Percentiles rank a stretch among this genome's conserved stretches.
phyloP scores from a whole-genome alignment of 2,888 invertebrate species.

The Emmelina monodactyla region DNA sequence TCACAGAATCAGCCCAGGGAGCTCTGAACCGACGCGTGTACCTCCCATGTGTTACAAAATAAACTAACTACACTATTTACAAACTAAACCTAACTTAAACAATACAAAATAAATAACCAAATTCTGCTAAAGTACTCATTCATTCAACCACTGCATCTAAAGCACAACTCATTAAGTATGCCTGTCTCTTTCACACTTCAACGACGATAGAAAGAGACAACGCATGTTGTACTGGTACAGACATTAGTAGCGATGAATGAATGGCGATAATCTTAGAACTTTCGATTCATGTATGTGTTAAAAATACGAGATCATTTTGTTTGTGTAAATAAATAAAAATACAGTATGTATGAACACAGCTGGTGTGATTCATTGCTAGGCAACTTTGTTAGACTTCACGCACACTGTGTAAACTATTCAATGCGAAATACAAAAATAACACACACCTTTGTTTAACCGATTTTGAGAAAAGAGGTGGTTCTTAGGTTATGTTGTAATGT shows the following conservation, averaged over 20 bases:
- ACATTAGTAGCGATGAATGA: too few relatives aligned
- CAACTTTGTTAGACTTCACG: too few relatives aligned
- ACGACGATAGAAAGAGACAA: too few relatives aligned
- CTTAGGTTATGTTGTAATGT: neutral
- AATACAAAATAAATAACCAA: constrained; percentile 62
- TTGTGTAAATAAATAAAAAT: constrained; percentile 27
- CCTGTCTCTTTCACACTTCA: too few relatives aligned
- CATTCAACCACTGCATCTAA: constrained; percentile 8
- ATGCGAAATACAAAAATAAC: too few relatives aligned
- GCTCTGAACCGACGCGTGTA: constrained; percentile 50
- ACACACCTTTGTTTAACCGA: neutral
- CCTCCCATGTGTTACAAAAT: constrained; percentile 43
- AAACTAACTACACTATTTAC: constrained; percentile 26
- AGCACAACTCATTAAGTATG: too few relatives aligned
- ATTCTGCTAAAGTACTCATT: constrained; percentile 35
- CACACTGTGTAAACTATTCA: too few relatives aligned
- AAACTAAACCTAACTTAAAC: constrained; percentile 24
- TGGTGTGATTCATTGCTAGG: constrained; percentile 8
- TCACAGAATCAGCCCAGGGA: constrained; percentile 55
- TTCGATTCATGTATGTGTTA: constrained; percentile 11
- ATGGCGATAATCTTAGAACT: too few relatives aligned
- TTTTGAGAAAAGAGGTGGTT: neutral
- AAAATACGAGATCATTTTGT: constrained; percentile 46
- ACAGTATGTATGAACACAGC: constrained; percentile 10
- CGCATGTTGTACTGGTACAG: too few relatives aligned